Conservation (phyloP, 2,797 vertebrate genomes). For the Microhierax caerulescens region DNA sequence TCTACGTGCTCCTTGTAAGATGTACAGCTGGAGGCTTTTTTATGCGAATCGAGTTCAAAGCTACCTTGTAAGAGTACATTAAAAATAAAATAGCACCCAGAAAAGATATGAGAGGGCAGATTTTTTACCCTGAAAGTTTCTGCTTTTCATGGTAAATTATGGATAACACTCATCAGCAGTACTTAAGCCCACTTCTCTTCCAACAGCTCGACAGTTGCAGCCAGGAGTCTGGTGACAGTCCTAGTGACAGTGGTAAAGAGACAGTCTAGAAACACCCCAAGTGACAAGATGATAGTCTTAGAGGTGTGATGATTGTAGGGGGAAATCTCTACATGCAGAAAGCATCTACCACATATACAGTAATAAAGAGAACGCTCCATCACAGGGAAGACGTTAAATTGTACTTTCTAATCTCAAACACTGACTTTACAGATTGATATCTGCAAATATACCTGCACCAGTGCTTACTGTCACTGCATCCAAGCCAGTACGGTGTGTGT, state of each 20-base stretch:
- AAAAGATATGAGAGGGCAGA: conserved; percentile 16
- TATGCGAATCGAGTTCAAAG: conserved; percentile 50
- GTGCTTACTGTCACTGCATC: not conserved
- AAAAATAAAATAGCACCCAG: conserved; percentile 53
- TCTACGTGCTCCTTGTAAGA: conserved; percentile 10
- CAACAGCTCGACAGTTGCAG: not conserved
- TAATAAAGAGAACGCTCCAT: not conserved
- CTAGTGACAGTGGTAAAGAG: not conserved
- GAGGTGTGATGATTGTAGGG: not conserved
- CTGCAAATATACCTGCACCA: not conserved
- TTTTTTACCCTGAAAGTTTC: conserved; percentile 39
- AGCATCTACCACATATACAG: not conserved
- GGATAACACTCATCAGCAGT: not conserved
- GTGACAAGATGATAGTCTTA: not conserved
- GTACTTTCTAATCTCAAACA: not conserved
- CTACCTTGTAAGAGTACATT: conserved; percentile 42
- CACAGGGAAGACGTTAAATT: not conserved
- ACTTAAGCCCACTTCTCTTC: conserved; percentile 17
- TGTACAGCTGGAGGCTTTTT: conserved; percentile 31
- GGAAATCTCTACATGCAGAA: not conserved
- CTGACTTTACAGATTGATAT: not conserved
- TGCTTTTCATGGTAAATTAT: conserved; percentile 45
- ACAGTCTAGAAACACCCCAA: not conserved
- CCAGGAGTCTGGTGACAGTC: not conserved
- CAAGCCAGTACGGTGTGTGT: fast-evolving